Percentiles rank a stretch among this genome's conserved stretches.
Evolutionary conservation across 2,797 vertebrate genomes (phyloP).

Genomic region (Oreortyx pictus): DNA sequence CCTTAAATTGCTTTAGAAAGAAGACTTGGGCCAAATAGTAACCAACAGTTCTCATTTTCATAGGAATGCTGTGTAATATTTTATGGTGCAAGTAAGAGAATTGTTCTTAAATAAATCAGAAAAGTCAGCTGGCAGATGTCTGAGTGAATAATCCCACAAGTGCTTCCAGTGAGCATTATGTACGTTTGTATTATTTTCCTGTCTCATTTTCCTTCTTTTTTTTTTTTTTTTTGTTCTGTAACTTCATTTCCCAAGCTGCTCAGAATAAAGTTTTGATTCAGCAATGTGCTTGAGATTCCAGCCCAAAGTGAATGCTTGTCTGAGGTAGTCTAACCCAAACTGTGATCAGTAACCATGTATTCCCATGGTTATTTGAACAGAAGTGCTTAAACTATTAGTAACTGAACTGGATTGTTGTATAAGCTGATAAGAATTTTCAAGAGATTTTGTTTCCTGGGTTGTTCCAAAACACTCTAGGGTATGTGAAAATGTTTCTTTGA

Average conservation of each 20-base stretch:
- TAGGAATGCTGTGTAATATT: background rate
- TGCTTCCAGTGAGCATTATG: background rate
- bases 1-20: background rate
- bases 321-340: background rate
- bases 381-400: background rate
- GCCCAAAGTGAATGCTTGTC: background rate
- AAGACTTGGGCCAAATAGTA: background rate
- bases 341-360: background rate
- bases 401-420: background rate
- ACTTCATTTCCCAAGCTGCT: background rate
- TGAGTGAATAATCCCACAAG: background rate
- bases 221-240: background rate
- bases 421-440: background rate
- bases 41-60: background rate
- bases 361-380: background rate
- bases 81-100: background rate
- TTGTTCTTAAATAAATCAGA: background rate
- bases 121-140: background rate
- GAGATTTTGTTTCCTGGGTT: background rate
- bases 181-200: background rate
- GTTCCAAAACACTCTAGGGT: background rate
- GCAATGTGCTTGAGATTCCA: background rate
- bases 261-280: background rate
- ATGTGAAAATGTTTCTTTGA: background rate
- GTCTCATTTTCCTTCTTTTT: rapidly evolving